Evolutionary conservation across 2,113 vertebrate genomes (phyloP), one percentile per base, ranked within the genome.

Genomic region (Indicator maculatus): DNA sequence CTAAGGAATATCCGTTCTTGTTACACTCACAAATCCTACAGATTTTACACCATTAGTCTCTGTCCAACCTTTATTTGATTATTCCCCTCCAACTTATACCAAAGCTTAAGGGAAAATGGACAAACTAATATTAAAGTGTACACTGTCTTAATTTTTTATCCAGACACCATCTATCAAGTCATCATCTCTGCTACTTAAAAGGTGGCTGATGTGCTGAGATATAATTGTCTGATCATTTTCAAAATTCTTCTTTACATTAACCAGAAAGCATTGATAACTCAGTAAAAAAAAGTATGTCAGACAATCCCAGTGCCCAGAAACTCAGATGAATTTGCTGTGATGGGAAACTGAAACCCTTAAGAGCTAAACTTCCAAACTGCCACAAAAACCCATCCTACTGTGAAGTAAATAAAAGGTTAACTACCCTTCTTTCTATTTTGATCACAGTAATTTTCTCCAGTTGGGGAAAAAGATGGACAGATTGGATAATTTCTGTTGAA

Each of bases 401-500:
- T 73, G 90, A 81, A 70, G 55, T 39, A 92, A 90, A 92, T 36
- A 72, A 58, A 74, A 94, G 76, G 93, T 44, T 81, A 91, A 84
- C 74, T 31, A 55, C 56, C 71, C 53, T 27, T 53, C 79, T 44
- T 73, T 60, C 64, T n/a, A 13, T 72, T 94, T 77, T 53, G 76
- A 96, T 89, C 45, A 78, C 72, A 90, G 93, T 86, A 53, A 94
- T 97, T 91, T 90, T 76, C 72, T 39, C 59, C 84, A 92, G 91
- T 90, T 71, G 89, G 24, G 47, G 72, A 88, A 66, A 9, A 80
- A 61, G 83, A 89, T 39, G 63, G 77, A 61, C 86, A 88, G 89
- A 79, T 11, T 33, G 71, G 87, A 47, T 84, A 75, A 89, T 92
- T 69, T 53, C 85, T 77, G 38, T 5, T 92, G 70, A 94, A 79